Evolutionary conservation across 2,797 vertebrate genomes (phyloP).

Genomic region (Odontamblyopus rebecca): DNA sequence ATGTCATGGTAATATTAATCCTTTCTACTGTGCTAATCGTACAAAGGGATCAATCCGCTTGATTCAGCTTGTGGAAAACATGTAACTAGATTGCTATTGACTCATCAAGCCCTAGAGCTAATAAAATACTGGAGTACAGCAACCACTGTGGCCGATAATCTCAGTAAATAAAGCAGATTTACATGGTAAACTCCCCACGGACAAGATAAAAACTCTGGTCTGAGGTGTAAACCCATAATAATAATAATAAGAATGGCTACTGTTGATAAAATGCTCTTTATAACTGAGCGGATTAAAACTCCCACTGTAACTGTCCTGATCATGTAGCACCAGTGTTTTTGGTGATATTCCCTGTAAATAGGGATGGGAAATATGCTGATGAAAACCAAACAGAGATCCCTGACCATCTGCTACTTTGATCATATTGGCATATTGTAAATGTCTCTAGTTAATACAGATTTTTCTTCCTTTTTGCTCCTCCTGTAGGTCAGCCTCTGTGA

Average conservation of each 20-base stretch:
- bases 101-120: slow-evolving; percentile 48
- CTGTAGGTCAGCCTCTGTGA: too few relatives aligned
- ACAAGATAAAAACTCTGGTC: slow-evolving; percentile 22
- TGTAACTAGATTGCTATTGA: slow-evolving; percentile 56
- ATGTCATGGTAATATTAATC: slow-evolving; percentile 76
- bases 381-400: too few relatives aligned
- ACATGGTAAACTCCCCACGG: slow-evolving; percentile 57
- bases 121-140: slow-evolving; percentile 55
- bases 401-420: too few relatives aligned
- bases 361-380: too few relatives aligned
- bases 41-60: slow-evolving; percentile 65
- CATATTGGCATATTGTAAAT: too few relatives aligned
- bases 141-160: slow-evolving; percentile 57
- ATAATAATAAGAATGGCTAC: slow-evolving; percentile 39
- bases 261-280: slow-evolving; percentile 56
- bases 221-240: slow-evolving; percentile 28
- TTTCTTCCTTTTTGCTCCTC: too few relatives aligned
- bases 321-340: slow-evolving; percentile 10
- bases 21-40: slow-evolving; percentile 66
- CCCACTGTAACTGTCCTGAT: slow-evolving; percentile 13
- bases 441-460: too few relatives aligned
- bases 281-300: slow-evolving; percentile 51
- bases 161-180: slow-evolving; percentile 68
- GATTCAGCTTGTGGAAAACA: slow-evolving; percentile 63
- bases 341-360: neutral